Conservation (phyloP, 1,140 invertebrate genomes). For the Parasteatoda tepidariorum region DNA sequence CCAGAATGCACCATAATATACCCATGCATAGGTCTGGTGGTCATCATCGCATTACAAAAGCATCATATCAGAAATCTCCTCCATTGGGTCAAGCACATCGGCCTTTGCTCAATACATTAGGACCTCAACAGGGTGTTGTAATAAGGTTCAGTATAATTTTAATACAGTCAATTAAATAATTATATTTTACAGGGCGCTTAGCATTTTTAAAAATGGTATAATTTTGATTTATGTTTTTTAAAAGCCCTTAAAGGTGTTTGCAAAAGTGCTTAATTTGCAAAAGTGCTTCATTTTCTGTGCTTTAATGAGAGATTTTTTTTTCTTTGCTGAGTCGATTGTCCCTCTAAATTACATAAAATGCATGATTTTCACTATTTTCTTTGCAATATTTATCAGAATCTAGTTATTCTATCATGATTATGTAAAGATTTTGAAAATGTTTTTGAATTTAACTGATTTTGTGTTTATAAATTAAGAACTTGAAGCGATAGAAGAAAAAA, state of each 20-base stretch:
- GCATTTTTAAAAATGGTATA: no score
- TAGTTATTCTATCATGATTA: no score
- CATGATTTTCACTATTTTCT: no score
- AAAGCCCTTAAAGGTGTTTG: no score
- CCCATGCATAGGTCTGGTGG: conserved; percentile 43
- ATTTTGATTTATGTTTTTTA: no score
- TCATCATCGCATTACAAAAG: conserved; percentile 45
- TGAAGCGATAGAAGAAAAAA: no score
- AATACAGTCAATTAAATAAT: neutral
- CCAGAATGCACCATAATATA: conserved; percentile 30
- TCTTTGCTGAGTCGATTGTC: no score
- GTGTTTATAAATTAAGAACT: no score
- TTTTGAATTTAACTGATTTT: neutral
- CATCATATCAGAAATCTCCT: conserved; percentile 42
- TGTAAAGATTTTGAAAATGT: no score
- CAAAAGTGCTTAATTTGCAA: neutral
- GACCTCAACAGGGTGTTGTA: conserved; percentile 28
- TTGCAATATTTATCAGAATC: no score
- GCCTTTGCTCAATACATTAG: conserved; percentile 46
- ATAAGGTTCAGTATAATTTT: neutral
- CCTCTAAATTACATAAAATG: no score
- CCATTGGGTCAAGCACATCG: conserved; percentile 43
- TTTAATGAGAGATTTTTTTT: neutral
- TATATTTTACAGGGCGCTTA: no score
- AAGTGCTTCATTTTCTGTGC: neutral